Evolutionary conservation across 2,113 vertebrate genomes (phyloP).

Genomic region (Nycticorax nycticorax): DNA sequence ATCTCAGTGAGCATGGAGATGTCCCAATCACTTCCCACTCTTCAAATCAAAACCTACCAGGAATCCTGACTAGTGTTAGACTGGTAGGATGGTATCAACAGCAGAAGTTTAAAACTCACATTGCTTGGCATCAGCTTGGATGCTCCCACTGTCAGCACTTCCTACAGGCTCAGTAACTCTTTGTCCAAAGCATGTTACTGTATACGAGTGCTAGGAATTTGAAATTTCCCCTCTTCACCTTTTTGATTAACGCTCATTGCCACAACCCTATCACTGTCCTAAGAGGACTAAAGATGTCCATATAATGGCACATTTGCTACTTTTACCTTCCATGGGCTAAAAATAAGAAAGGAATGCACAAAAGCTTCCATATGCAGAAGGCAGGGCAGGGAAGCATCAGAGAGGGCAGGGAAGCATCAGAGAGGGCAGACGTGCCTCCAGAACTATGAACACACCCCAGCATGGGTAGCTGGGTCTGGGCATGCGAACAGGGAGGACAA

Average conservation of each 20-base stretch:
- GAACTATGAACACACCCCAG: background rate
- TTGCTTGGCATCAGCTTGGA: background rate
- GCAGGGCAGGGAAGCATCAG: background rate
- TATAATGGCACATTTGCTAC: background rate
- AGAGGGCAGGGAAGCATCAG: background rate
- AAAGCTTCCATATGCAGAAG: background rate
- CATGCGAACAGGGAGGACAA: rapidly evolving
- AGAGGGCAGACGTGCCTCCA: background rate
- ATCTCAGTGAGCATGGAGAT: background rate
- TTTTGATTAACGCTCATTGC: background rate
- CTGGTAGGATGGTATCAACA: background rate
- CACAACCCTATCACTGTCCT: background rate
- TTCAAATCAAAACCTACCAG: background rate
- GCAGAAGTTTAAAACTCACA: background rate
- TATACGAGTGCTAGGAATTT: background rate
- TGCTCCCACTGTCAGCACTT: background rate
- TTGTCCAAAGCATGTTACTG: background rate
- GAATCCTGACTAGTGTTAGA: background rate
- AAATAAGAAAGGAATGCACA: background rate
- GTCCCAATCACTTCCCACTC: background rate
- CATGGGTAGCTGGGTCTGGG: rapidly evolving
- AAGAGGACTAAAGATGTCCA: background rate
- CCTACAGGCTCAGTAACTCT: background rate
- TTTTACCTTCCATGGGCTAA: background rate
- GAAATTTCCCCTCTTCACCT: background rate